Conservation (phyloP, 2,888 invertebrate genomes). For the Acanthopleura granulata region DNA sequence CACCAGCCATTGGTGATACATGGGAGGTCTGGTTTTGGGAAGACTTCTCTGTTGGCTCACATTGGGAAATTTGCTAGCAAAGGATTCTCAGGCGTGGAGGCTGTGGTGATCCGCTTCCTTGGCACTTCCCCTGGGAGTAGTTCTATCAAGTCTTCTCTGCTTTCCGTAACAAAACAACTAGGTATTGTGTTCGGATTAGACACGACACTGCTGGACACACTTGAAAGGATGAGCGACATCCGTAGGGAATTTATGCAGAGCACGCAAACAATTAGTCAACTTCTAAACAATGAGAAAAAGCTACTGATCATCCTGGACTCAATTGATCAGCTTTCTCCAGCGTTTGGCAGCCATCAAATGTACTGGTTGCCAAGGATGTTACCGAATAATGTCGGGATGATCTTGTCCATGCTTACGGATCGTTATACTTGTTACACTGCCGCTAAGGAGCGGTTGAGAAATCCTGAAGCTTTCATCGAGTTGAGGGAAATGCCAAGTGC, state of each 20-base stretch:
- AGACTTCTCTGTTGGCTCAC: slow-evolving; percentile 35
- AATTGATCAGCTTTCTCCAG: slow-evolving; percentile 35
- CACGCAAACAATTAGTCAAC: slow-evolving; percentile 39
- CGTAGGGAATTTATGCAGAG: slow-evolving; percentile 41
- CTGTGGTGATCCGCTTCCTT: slow-evolving; percentile 33
- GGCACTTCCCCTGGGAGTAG: slow-evolving; percentile 40
- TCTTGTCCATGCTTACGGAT: slow-evolving; percentile 28
- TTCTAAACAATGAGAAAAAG: neutral
- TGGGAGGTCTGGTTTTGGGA: slow-evolving; percentile 38
- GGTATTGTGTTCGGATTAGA: slow-evolving; percentile 19
- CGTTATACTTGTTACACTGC: slow-evolving; percentile 4
- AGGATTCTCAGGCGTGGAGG: slow-evolving; percentile 24
- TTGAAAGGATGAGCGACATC: slow-evolving; percentile 47
- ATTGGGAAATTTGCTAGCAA: slow-evolving; percentile 21
- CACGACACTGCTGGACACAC: neutral
- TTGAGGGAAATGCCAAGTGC: slow-evolving; percentile 26
- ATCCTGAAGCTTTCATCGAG: slow-evolving; percentile 23
- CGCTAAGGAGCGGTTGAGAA: neutral
- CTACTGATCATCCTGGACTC: slow-evolving; percentile 38
- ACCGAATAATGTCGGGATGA: slow-evolving; percentile 30
- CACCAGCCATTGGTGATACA: slow-evolving; percentile 26
- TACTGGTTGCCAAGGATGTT: slow-evolving; percentile 35
- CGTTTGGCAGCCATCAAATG: slow-evolving; percentile 30
- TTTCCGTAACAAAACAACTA: slow-evolving; percentile 33
- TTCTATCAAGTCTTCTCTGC: slow-evolving; percentile 25